Evolutionary conservation across 2,113 vertebrate genomes (phyloP).

Genomic region (Paraplagusia blochii): DNA sequence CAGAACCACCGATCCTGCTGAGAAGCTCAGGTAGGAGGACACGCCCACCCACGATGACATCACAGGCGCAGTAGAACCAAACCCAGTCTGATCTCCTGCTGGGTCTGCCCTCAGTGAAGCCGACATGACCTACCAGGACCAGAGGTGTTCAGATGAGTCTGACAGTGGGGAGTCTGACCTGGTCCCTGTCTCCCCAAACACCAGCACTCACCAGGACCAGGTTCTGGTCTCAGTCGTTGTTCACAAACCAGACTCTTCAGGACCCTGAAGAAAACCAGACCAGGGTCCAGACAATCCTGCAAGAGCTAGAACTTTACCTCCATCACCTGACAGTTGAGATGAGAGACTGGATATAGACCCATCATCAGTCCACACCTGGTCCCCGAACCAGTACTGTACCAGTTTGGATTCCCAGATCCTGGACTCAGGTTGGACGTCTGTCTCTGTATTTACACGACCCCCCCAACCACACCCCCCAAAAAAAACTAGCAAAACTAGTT

Average conservation of each 20-base stretch:
- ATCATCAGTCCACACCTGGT: too few relatives aligned
- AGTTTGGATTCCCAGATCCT: too few relatives aligned
- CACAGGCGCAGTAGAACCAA: background rate
- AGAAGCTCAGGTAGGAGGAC: constrained; percentile 30
- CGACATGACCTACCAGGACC: constrained; percentile 25
- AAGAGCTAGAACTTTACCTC: background rate
- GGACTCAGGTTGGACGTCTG: too few relatives aligned
- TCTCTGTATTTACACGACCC: too few relatives aligned
- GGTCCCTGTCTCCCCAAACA: rapidly evolving
- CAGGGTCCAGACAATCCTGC: too few relatives aligned
- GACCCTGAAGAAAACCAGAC: background rate
- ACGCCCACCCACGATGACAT: background rate
- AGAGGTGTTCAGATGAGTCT: background rate
- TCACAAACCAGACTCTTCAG: background rate
- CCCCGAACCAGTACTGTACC: too few relatives aligned
- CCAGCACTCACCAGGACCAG: background rate
- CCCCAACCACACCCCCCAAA: too few relatives aligned
- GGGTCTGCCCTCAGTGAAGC: constrained; percentile 36
- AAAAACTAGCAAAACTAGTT: too few relatives aligned
- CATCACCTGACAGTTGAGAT: too few relatives aligned
- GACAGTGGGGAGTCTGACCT: constrained; percentile 13
- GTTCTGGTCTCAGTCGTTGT: background rate
- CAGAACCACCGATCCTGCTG: background rate
- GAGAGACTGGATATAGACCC: too few relatives aligned
- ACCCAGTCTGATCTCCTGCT: constrained; percentile 9